Base-by-base conservation (phyloP, 2,797 vertebrate species). In the Tenualosa ilisha region DNA sequence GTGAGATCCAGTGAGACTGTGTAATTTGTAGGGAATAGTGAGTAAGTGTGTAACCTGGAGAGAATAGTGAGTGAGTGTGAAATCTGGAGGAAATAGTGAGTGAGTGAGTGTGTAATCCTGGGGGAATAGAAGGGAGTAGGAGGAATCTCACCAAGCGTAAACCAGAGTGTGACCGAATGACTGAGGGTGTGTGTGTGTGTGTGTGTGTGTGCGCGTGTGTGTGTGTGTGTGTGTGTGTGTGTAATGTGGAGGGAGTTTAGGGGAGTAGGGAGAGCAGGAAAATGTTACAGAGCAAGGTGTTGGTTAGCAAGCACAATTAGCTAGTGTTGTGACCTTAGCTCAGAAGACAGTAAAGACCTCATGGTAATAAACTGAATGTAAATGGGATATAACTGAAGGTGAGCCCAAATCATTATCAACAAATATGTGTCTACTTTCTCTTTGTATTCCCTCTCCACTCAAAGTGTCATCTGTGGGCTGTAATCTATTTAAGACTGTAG, bases 401-500 rank as follows among this genome's bases (percentile, higher is more conserved):
- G 56, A 59, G 56, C 20, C 56, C 4, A 20, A 22, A 20, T 20
- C 20, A 59, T 59, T 22, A 59, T 1, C 56, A 59, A 59, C 20
- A 59, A 22, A 9, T 7, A n/a, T 8, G 7, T 26, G 61, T 8
- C 61, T 24, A 65, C 68, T 40, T 17, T 40, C 37, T 65, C 9
- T 65, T 4, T 9, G 31, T 13, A 65, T 26, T 65, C 31, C 31
- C 15, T 6, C 31, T 75, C 37, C 40, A 13, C 31, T 40, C 68
- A 75, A 75, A 40, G 37, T 40, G 2, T 6, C 6, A 31, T 75
- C 12, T 75, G 31, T 17, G 68, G 68, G 68, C 68, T 40, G 68
- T 75, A 20, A 20, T 75, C 68, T 75, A 17, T 75, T 75, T 75
- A 75, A 75, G 68, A 40, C 68, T 75, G 31, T 59, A 59, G 68